Percentiles rank a stretch among this genome's conserved stretches.
These are phyloP conservation scores for Teleopsis dalmanni DNA, from an alignment of 1,140 invertebrate species.

Conservation along the genomic window DNA sequence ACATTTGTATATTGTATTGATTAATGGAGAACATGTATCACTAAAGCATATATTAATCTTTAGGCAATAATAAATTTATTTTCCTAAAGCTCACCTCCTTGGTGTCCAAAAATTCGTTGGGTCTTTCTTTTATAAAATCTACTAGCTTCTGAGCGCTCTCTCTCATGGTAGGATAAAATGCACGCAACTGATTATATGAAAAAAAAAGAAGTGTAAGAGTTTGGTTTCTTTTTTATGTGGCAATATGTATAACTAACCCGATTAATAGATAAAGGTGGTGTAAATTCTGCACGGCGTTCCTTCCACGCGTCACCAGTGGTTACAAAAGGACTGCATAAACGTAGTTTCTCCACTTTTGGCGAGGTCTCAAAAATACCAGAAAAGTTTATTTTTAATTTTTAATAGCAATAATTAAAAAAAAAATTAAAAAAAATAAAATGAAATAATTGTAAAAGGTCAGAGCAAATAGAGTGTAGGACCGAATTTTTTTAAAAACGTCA, in stretches of 20 bases:
- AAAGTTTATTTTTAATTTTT: not conserved
- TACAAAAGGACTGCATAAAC: conserved; percentile 32
- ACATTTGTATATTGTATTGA: not conserved
- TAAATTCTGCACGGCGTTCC: conserved; percentile 47
- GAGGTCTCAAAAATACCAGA: not conserved
- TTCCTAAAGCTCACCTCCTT: conserved; percentile 10
- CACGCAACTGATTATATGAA: conserved; percentile 8
- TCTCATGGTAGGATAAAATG: conserved; percentile 1
- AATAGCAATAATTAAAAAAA: not conserved
- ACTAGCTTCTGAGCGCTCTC: conserved; percentile 2
- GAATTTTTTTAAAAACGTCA: not conserved
- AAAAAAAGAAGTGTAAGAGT: not conserved
- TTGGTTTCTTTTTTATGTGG: not conserved
- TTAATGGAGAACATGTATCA: not conserved
- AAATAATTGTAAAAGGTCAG: not conserved
- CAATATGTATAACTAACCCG: conserved; percentile 19
- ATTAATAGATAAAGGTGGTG: conserved; percentile 48
- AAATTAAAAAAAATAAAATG: not conserved
- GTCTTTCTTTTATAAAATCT: not conserved
- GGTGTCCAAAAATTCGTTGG: not conserved
- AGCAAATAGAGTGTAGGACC: not conserved
- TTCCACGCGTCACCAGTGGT: conserved; percentile 49
- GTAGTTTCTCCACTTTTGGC: conserved; percentile 4
- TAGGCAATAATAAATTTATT: not conserved
- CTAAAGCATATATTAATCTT: not conserved